Evolutionary conservation across 1,140 invertebrate genomes (phyloP).

Genomic region (Aporrectodea caliginosa): DNA sequence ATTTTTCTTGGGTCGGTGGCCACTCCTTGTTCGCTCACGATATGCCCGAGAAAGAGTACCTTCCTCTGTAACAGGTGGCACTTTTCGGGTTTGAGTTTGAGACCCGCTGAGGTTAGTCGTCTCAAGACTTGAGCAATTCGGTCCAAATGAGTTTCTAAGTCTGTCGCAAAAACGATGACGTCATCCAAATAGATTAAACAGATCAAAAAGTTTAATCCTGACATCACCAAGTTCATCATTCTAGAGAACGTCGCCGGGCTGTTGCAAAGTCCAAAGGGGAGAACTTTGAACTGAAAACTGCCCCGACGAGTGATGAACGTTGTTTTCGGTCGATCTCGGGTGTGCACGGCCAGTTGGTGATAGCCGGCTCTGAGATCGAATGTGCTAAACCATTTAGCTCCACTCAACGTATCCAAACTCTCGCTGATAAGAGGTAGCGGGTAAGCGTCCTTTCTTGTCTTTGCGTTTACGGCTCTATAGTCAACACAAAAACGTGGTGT

Average conservation of each 20-base stretch:
- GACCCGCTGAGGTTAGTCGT: conserved; percentile 30
- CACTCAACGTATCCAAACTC: conserved; percentile 35
- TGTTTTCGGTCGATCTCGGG: conserved; percentile 47
- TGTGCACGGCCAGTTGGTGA: conserved; percentile 53
- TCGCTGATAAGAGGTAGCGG: conserved; percentile 44
- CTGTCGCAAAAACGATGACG: conserved; percentile 34
- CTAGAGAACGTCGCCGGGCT: conserved; percentile 42
- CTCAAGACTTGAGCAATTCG: conserved; percentile 34
- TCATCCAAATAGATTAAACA: conserved; percentile 40
- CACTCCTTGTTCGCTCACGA: conserved; percentile 29
- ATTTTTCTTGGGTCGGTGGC: conserved; percentile 44
- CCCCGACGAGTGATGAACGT: no score
- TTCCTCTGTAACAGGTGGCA: conserved; percentile 34
- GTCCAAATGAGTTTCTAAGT: conserved; percentile 31
- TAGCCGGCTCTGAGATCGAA: conserved; percentile 42
- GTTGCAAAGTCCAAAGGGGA: no score
- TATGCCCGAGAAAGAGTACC: conserved; percentile 34
- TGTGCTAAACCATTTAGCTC: conserved; percentile 36
- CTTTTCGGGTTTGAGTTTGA: no score
- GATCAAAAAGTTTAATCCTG: conserved; percentile 24
- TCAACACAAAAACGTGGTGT: conserved; percentile 40
- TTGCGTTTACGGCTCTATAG: conserved; percentile 41
- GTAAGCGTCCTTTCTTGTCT: conserved; percentile 35
- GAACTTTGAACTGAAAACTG: conserved; percentile 35
- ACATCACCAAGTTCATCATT: conserved; percentile 39